Conservation (phyloP, 2,797 vertebrate genomes). For the Aeoliscus strigatus region DNA sequence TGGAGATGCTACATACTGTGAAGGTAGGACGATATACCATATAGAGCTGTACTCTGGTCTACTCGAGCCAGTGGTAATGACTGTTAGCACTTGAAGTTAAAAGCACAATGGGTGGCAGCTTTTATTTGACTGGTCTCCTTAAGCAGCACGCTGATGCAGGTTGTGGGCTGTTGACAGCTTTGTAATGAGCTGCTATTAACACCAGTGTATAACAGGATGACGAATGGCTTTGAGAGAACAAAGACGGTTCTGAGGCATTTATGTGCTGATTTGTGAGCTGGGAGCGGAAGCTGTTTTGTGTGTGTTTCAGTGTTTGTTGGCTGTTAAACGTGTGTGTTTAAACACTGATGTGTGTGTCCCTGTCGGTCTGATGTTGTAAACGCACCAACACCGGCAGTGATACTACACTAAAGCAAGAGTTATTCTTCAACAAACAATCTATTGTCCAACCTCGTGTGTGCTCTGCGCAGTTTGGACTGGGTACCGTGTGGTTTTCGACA, state of each 20-base stretch:
- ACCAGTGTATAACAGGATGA: constrained; percentile 2
- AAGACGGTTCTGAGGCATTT: neutral
- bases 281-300: neutral
- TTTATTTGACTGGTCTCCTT: constrained; percentile 6
- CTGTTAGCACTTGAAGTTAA: neutral
- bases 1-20: constrained; percentile 87
- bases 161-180: neutral
- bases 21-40: too few species aligned
- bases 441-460: neutral
- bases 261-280: constrained; percentile 2
- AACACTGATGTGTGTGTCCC: too few species aligned
- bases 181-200: constrained; percentile 9
- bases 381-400: too few species aligned
- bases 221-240: constrained; percentile 1
- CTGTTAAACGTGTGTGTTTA: too few species aligned
- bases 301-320: too few species aligned
- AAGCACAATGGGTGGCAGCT: constrained; percentile 6
- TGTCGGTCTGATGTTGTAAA: too few species aligned
- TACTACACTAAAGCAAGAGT: too few species aligned
- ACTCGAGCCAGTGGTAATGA: too few species aligned
- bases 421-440: neutral
- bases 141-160: neutral
- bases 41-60: too few species aligned
- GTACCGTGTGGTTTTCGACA: too few species aligned
- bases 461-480: neutral